A percentile compares a stretch with the other conserved stretches of the same genome.
Evolutionary conservation across 2,888 invertebrate species (phyloP).

Genomic region (Trissoscelio sp.): DNA sequence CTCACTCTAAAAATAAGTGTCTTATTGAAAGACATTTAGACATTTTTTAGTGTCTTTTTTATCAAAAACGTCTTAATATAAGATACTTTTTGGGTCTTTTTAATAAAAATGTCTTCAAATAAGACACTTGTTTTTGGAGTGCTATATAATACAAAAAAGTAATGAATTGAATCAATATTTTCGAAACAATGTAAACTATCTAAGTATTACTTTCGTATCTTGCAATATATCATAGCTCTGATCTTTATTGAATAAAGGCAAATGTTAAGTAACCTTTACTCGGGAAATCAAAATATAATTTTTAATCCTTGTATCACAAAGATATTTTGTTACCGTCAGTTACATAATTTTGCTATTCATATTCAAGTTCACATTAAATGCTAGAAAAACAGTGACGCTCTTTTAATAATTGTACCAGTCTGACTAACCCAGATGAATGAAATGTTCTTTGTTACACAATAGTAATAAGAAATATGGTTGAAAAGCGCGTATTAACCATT

Average conservation of each 20-base stretch:
- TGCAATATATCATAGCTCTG: neutral
- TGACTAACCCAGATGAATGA: neutral
- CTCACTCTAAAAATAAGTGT: too few relatives aligned
- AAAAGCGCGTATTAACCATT: neutral
- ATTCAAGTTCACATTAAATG: constrained; percentile 1
- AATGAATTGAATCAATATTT: too few relatives aligned
- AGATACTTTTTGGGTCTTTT: too few relatives aligned
- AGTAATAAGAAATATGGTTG: constrained; percentile 2
- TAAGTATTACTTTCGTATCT: too few relatives aligned
- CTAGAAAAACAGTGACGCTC: neutral
- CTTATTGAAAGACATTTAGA: too few relatives aligned
- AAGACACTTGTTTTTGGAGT: too few relatives aligned
- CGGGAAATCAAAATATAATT: neutral
- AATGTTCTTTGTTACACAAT: neutral
- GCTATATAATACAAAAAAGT: too few relatives aligned
- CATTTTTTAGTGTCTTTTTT: too few relatives aligned
- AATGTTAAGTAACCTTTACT: constrained; percentile 12
- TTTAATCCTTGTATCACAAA: neutral
- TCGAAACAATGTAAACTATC: too few relatives aligned
- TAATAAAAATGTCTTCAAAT: too few relatives aligned
- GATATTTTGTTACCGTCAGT: constrained; percentile 14
- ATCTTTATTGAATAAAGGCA: constrained; percentile 8
- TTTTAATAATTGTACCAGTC: neutral
- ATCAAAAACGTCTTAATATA: too few relatives aligned
- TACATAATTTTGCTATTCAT: neutral